phyloP scores from a whole-genome alignment of 2,797 vertebrate species.

The Ceryle rudis region DNA sequence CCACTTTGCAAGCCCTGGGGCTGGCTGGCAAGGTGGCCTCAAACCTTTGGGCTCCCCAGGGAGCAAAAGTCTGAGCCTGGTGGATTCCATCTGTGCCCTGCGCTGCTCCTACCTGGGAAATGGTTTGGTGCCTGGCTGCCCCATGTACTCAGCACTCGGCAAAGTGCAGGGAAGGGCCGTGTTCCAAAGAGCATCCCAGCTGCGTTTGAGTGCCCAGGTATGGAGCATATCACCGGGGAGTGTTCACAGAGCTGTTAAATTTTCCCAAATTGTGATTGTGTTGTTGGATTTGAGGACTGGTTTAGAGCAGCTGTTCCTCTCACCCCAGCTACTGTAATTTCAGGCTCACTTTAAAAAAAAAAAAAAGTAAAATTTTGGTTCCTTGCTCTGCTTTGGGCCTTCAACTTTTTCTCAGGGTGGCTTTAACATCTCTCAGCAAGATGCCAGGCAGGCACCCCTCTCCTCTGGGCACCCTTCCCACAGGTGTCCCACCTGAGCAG shows the following conservation, averaged over 20 bases:
- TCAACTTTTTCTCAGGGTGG: background rate
- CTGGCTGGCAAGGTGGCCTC: background rate
- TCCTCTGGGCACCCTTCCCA: background rate
- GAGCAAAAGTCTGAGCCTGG: fast-evolving
- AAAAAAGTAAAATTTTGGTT: fast-evolving
- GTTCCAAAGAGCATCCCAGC: fast-evolving
- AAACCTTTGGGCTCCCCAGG: background rate
- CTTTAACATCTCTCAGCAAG: background rate
- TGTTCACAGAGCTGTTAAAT: background rate
- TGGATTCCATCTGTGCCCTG: background rate
- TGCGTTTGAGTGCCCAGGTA: background rate
- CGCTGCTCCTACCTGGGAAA: background rate
- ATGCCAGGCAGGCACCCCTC: background rate
- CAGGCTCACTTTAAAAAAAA: background rate
- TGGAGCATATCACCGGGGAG: fast-evolving
- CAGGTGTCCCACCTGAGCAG: fast-evolving
- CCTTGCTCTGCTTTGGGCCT: background rate
- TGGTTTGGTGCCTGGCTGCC: fast-evolving
- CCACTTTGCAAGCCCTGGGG: background rate
- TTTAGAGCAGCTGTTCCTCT: background rate
- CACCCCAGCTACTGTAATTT: background rate
- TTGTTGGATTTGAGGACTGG: background rate
- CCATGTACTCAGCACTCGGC: fast-evolving
- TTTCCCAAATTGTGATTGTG: fast-evolving
- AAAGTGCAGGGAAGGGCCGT: fast-evolving